Percentiles rank a stretch among this genome's conserved stretches.
These are phyloP conservation scores for Hormaphis cornu DNA, from an alignment of 1,140 invertebrate genomes.

Conservation along the genomic window DNA sequence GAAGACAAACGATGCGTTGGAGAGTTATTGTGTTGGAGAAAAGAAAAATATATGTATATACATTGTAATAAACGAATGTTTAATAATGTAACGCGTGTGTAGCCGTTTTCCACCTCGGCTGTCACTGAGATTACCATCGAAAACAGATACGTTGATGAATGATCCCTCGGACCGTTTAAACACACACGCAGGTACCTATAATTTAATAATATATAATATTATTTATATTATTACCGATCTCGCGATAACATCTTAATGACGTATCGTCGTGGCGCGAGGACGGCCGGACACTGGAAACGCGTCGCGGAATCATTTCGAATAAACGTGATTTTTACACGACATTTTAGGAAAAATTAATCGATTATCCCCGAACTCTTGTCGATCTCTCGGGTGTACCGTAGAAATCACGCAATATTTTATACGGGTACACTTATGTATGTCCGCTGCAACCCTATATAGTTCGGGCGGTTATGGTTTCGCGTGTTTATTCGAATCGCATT, in stretches of 20 bases:
- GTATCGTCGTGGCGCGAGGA: not conserved
- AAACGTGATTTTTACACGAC: not conserved
- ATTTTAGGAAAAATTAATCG: too few species aligned
- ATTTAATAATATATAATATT: too few species aligned
- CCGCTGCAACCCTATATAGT: too few species aligned
- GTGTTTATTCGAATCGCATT: too few species aligned
- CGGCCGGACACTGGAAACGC: not conserved
- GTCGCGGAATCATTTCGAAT: not conserved
- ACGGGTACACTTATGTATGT: too few species aligned
- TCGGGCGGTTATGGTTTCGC: too few species aligned
- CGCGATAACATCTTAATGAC: slow-evolving; percentile 28
- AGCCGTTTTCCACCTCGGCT: not conserved
- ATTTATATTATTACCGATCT: slow-evolving; percentile 22
- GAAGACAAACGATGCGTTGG: slow-evolving; percentile 16
- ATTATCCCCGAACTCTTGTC: too few species aligned
- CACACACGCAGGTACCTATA: too few species aligned
- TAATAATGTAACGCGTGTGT: too few species aligned
- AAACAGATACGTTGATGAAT: slow-evolving; percentile 21
- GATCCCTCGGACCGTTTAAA: slow-evolving; percentile 1
- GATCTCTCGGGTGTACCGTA: too few species aligned
- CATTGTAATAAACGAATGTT: slow-evolving; percentile 28
- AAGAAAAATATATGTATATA: not conserved
- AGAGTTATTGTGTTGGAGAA: slow-evolving; percentile 12
- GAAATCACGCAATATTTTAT: too few species aligned
- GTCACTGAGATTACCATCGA: slow-evolving; percentile 8